phyloP scores from a whole-genome alignment of 2,113 vertebrate genomes.

The Dromaius novaehollandiae region DNA sequence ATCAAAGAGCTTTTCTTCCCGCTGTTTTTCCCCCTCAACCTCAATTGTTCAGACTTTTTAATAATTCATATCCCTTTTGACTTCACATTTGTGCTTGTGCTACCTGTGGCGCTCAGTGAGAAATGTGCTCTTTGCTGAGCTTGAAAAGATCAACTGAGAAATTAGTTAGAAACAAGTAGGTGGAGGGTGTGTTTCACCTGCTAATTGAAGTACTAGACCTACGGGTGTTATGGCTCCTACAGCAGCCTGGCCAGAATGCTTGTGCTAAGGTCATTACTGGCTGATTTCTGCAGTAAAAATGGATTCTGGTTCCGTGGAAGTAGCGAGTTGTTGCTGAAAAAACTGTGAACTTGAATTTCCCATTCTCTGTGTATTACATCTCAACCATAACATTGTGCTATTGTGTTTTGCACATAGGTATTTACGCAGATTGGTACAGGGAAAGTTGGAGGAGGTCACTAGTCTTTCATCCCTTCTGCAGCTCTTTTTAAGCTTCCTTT shows the following conservation, averaged over 20 bases:
- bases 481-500: background rate
- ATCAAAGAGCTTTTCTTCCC: conserved; percentile 32
- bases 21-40: background rate
- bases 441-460: background rate
- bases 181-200: conserved; percentile 15
- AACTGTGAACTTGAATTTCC: background rate
- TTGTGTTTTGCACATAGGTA: background rate
- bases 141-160: conserved; percentile 46
- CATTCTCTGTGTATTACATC: background rate
- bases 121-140: conserved; percentile 34
- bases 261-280: background rate
- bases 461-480: background rate
- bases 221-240: background rate
- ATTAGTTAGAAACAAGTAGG: conserved; percentile 13
- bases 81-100: conserved; percentile 21
- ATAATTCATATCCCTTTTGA: conserved; percentile 57
- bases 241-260: background rate
- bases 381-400: background rate
- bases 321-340: background rate
- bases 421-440: background rate
- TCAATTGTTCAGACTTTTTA: conserved; percentile 36
- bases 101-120: conserved; percentile 44
- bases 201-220: conserved; percentile 10
- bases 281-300: background rate
- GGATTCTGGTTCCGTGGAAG: background rate